Evolutionary conservation across 2,113 vertebrate genomes (phyloP), one percentile per base, ranked within the genome.

Genomic region (Stigmatopora nigra): DNA sequence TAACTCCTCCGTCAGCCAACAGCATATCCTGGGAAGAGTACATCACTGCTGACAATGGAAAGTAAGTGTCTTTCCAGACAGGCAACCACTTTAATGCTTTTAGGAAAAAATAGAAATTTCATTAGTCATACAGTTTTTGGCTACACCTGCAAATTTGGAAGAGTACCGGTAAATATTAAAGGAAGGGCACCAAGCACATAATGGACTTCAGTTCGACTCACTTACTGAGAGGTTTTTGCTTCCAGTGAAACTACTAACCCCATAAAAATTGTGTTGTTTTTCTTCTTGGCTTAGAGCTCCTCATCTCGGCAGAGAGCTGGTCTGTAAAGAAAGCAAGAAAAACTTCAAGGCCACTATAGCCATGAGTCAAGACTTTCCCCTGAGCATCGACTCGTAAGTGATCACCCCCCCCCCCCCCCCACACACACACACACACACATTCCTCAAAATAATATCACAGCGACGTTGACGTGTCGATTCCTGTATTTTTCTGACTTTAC

Each of bases 311-410:
- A 90, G 97, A 88, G 97, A 99, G 84, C 90, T 96, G 64, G 92
- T 97, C 56, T 99, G 96, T 87, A 99, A 99, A 86, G 97, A 99
- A 79, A 99, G 93, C 90, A 98, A 97, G 91, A 99, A 99, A 85
- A 96, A 93, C 52, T 99, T 99, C 78, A 99, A 98, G 91, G 97
- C 97, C 69, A 99, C 97, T 0, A 93, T 99, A 86, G 97, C 97
- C 68, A 99, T 98, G 97, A 99, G 97, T 89, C 95, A 97, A 85
- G 96, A 97, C 58, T 99, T 99, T 69, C 97, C 96, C 80, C 83
- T 98, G 64, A 92, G 96, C 81, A 98, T 98, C 1, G 96, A 99
- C 84, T 95, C 92, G 97, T 99, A 89, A 95, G 96, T 90, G 3
- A 4, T 1, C 16, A 0, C 38, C 38, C 38, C 38, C 38, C 38